Base-by-base conservation (phyloP, 2,113 vertebrate species). In the Gymnorhina tibicen region DNA sequence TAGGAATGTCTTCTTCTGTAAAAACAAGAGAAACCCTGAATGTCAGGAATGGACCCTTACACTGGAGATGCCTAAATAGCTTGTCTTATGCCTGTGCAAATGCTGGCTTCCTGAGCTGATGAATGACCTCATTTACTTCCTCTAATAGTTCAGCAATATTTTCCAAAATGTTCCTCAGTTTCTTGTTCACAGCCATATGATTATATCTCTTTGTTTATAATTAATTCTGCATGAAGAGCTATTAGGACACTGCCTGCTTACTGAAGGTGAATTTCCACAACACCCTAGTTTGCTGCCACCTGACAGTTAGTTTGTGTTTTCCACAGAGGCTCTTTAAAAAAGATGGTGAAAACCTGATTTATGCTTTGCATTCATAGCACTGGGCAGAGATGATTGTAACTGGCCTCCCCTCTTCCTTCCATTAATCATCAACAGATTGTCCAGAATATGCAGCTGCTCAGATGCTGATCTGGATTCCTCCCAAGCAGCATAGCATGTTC, bases 391-490 rank as follows among this genome's bases (percentile, higher is more conserved):
- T 85, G 13, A 77, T 42, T 85, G 79, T 70, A 93, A 87, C 84
- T 96, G 89, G 63, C 37, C 46, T 91, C 13, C 58, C 4, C 7
- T 75, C 42, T 89, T 89, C 55, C 52, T 78, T 88, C 85, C 39
- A 82, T 92, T 95, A 96, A 95, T 94, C 82, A 96, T 60, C 9
- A 56, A 63, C 88, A 96, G 79, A 97, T 97, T 97, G 93, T 90
- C 28, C 59, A 88, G 79, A 80, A 87, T 58, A 62, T 72, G 37
- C 84, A 95, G 91, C 79, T 96, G 94, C 68, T 96, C 28, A 46
- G 80, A 52, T 92, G 73, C 55, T 76, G 64, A 78, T 80, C 79
- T 97, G 93, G 94, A 95, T 84, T 92, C 32, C 20, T 56, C 79
- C 81, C 92, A 96, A 79, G 69, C 15, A 78, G 27, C 53, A 50